Evolutionary conservation across 2,888 invertebrate species (phyloP).

Genomic region (Agrotis segetum): DNA sequence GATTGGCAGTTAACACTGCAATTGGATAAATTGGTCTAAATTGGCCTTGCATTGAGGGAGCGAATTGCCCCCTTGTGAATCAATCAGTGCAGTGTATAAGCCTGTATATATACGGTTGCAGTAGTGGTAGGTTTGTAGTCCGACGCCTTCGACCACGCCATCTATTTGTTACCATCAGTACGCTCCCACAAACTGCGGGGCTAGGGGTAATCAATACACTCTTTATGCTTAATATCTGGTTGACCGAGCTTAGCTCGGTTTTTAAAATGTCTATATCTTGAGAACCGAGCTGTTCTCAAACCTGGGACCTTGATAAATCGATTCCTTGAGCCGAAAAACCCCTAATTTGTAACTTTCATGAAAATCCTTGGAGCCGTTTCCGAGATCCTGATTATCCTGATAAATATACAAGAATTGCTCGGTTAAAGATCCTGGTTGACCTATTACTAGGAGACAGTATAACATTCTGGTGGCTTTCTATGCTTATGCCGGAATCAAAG

Average conservation of each 20-base stretch:
- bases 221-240: too few relatives aligned
- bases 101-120: conserved; percentile 26
- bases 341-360: too few relatives aligned
- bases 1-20: conserved; percentile 60
- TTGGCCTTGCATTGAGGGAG: conserved; percentile 63
- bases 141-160: conserved; percentile 5
- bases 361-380: too few relatives aligned
- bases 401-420: too few relatives aligned
- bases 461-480: conserved; percentile 8
- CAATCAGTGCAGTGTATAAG: conserved; percentile 53
- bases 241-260: too few relatives aligned
- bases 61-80: conserved; percentile 60
- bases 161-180: conserved; percentile 19
- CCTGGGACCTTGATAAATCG: too few relatives aligned
- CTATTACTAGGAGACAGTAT: neutral
- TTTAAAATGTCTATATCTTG: too few relatives aligned
- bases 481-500: conserved; percentile 26
- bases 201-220: conserved; percentile 4
- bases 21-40: conserved; percentile 64
- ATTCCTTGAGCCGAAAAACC: too few relatives aligned
- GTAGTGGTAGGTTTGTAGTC: conserved; percentile 22
- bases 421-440: too few relatives aligned
- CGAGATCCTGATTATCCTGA: too few relatives aligned
- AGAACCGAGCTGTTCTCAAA: too few relatives aligned
- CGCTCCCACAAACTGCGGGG: conserved; percentile 6